A percentile compares a stretch with the other conserved stretches of the same genome.
phyloP scores from a whole-genome alignment of 2,797 vertebrate genomes.

The Bradypus variegatus region DNA sequence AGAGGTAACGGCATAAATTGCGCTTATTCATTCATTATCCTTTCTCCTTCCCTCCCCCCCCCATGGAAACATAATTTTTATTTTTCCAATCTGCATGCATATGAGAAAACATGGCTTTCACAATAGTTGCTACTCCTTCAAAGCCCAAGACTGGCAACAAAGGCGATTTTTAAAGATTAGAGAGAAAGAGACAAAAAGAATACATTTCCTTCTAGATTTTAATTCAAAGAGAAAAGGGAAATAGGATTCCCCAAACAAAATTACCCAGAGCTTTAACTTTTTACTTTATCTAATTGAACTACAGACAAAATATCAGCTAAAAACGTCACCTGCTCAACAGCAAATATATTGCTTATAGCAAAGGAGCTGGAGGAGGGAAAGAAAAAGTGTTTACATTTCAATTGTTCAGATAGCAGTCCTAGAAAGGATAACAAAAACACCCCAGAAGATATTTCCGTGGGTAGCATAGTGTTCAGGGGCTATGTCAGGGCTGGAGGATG shows the following conservation, averaged over 20 bases:
- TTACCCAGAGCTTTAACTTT: constrained; percentile 58
- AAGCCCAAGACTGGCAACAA: constrained; percentile 39
- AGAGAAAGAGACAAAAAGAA: constrained; percentile 1
- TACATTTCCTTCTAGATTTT: constrained; percentile 13
- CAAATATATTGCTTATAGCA: constrained; percentile 31
- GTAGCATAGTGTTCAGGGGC: constrained; percentile 52
- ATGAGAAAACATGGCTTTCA: background rate
- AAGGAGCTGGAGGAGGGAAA: constrained; percentile 41
- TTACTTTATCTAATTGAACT: constrained; percentile 65
- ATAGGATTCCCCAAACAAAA: constrained; percentile 50
- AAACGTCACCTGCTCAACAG: constrained; percentile 55
- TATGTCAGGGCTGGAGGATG: constrained; percentile 27
- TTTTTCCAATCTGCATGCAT: constrained; percentile 29
- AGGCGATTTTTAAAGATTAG: constrained; percentile 30
- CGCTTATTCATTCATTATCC: constrained; percentile 59
- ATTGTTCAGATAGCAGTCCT: constrained; percentile 47
- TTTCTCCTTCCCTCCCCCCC: constrained; percentile 30
- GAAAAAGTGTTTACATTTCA: constrained; percentile 71
- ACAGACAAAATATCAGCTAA: constrained; percentile 40
- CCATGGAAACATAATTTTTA: constrained; percentile 24
- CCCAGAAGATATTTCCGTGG: constrained; percentile 51
- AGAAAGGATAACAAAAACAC: constrained; percentile 63
- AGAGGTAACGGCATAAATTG: constrained; percentile 32
- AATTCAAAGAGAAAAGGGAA: constrained; percentile 39
- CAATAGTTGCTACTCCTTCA: constrained; percentile 19